Evolutionary conservation across 1,140 invertebrate genomes (phyloP).

Genomic region (Caerostris darwini): DNA sequence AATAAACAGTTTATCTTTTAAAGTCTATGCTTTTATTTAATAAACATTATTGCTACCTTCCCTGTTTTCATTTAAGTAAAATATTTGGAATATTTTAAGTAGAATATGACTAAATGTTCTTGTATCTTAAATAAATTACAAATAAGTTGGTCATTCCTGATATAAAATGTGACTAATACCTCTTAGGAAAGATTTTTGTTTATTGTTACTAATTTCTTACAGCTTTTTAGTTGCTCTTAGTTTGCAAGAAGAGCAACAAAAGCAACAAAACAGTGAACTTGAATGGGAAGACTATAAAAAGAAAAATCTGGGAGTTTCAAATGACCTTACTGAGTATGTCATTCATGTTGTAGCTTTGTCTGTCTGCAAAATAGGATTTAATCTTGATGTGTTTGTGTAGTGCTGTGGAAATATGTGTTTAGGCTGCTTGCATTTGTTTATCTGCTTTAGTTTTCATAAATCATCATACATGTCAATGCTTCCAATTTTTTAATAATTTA

Average conservation of each 20-base stretch:
- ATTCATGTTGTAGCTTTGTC: background rate
- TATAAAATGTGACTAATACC: too few species aligned
- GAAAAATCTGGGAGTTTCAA: conserved; percentile 79
- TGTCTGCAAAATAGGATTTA: background rate
- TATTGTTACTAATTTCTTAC: conserved; percentile 61
- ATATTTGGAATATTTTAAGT: too few species aligned
- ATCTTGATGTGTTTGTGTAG: background rate
- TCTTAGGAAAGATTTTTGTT: background rate
- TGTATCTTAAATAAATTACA: too few species aligned
- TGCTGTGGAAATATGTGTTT: background rate
- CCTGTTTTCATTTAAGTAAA: too few species aligned
- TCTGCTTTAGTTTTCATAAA: background rate
- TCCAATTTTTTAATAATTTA: too few species aligned
- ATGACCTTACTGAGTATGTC: conserved; percentile 81
- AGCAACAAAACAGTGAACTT: conserved; percentile 80
- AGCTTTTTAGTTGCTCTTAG: conserved; percentile 83
- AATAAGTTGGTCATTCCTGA: too few species aligned
- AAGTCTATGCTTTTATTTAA: too few species aligned
- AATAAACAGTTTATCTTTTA: too few species aligned
- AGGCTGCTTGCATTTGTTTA: background rate
- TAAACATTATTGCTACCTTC: too few species aligned
- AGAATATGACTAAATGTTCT: too few species aligned
- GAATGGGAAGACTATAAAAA: conserved; percentile 80
- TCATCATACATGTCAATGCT: too few species aligned
- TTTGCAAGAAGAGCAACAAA: conserved; percentile 83